Evolutionary conservation across 2,888 invertebrate species (phyloP), one percentile per base, ranked within the genome.

Genomic region (Ormyrus labotus): DNA sequence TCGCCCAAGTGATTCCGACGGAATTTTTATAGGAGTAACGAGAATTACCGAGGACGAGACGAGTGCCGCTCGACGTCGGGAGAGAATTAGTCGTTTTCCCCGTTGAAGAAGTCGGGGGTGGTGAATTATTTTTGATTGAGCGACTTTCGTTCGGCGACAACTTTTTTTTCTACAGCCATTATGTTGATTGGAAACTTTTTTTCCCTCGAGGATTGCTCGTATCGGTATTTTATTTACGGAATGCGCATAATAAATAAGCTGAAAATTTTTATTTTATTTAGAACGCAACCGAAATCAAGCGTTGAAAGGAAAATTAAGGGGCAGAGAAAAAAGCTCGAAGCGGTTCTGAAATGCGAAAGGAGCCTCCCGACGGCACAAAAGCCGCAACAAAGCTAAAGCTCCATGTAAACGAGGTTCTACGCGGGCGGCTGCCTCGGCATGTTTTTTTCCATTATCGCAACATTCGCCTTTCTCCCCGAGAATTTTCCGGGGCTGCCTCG

Each of bases 381-480:
- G 64, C 13, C 13, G 13, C 13, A 13, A 13, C 13, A 13, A 63
- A 47, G 48, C 45, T 67, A n/a, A 61, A 61, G 47, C 13, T 13
- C 51, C 68, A 61, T 45, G 19, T 45, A 76, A 68, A 53, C 45
- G 9, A 58, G 9, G 47, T n/a, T 10, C 45, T 9, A n/a, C 2
- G 2, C n/a, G 58, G 7, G 0, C 9, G 13, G 47, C 60, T 19
- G 19, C 1, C 63, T 53, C 67, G 6, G 13, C 57, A 19, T 48
- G 34, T 70, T 11, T 63, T 79, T 77, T 71, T 72, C 50, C 68
- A 80, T 76, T 78, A 70, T 74, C 64, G 47, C 34, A 45, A 70
- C 64, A 71, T 70, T 77, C 69, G 10, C 76, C 57, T n/a, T 5
- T 13, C 13, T 10, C 47, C 19, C 9, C 11, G 53, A 65, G 60